Evolutionary conservation across 2,888 invertebrate species (phyloP).

Genomic region (Galeopsomyia nigrocyanea): DNA sequence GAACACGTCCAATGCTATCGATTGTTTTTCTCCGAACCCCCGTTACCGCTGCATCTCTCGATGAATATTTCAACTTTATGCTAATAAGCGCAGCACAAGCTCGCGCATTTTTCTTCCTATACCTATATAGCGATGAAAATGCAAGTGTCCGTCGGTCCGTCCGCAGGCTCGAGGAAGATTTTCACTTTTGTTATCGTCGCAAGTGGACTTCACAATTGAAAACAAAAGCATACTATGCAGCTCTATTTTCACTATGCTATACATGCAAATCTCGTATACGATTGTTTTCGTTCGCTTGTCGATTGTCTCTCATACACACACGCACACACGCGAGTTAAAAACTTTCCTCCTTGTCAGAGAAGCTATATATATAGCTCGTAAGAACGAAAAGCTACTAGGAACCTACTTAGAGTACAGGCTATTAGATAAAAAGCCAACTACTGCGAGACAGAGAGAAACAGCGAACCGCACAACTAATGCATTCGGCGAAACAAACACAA

Average conservation of each 20-base stretch:
- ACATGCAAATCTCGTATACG: no score
- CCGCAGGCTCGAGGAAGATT: slow-evolving; percentile 1
- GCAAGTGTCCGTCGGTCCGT: slow-evolving; percentile 19
- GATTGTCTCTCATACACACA: no score
- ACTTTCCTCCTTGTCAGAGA: no score
- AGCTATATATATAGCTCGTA: no score
- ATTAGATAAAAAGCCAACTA: background rate
- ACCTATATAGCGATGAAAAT: slow-evolving; percentile 32
- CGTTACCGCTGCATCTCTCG: slow-evolving; percentile 35
- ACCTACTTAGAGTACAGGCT: no score
- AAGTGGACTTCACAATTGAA: background rate
- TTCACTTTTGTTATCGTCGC: background rate
- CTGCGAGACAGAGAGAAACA: background rate
- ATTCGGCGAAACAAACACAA: background rate
- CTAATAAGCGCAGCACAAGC: slow-evolving; percentile 21
- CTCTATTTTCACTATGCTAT: no score
- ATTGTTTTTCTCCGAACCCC: slow-evolving; percentile 46
- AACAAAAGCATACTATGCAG: background rate
- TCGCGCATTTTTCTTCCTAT: slow-evolving; percentile 3
- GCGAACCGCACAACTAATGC: background rate
- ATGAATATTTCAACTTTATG: slow-evolving; percentile 46
- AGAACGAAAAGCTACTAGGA: no score
- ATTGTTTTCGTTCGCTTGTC: no score
- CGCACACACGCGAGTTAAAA: no score
- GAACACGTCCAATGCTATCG: slow-evolving; percentile 43